Evolutionary conservation across 2,113 vertebrate species (phyloP).

Genomic region (Podiceps cristatus): DNA sequence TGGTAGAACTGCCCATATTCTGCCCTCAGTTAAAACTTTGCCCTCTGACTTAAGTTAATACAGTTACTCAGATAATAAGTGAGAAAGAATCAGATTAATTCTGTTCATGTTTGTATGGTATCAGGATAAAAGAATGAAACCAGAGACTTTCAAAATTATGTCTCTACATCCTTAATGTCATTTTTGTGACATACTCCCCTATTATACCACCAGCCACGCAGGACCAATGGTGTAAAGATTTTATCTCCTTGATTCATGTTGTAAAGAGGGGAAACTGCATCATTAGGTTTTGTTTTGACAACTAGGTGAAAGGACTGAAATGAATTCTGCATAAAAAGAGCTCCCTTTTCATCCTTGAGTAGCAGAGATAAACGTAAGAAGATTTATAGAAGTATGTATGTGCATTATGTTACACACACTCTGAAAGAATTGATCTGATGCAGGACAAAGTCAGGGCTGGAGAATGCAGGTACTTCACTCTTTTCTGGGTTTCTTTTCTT

Average conservation of each 20-base stretch:
- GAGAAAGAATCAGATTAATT: neutral
- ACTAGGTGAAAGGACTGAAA: constrained; percentile 29
- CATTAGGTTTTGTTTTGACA: constrained; percentile 47
- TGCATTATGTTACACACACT: neutral
- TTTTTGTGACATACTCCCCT: neutral
- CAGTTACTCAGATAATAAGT: neutral
- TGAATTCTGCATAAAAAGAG: constrained; percentile 26
- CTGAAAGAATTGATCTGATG: neutral
- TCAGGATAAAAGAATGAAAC: neutral
- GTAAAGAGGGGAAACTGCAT: constrained; percentile 20
- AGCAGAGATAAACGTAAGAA: constrained; percentile 16
- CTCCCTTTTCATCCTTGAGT: neutral
- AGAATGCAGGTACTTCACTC: neutral
- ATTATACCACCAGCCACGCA: neutral
- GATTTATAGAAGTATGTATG: neutral
- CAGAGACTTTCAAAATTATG: neutral
- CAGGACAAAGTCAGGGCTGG: neutral
- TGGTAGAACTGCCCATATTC: neutral
- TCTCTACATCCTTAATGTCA: neutral
- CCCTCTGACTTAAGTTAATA: neutral
- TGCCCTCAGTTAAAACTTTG: neutral
- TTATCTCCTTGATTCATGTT: constrained; percentile 5
- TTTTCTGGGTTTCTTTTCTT: neutral
- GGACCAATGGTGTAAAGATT: neutral
- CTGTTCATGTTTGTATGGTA: neutral